These are phyloP conservation scores for Paradisaea rubra DNA, from an alignment of 2,113 vertebrate species.

Conservation along the genomic window DNA sequence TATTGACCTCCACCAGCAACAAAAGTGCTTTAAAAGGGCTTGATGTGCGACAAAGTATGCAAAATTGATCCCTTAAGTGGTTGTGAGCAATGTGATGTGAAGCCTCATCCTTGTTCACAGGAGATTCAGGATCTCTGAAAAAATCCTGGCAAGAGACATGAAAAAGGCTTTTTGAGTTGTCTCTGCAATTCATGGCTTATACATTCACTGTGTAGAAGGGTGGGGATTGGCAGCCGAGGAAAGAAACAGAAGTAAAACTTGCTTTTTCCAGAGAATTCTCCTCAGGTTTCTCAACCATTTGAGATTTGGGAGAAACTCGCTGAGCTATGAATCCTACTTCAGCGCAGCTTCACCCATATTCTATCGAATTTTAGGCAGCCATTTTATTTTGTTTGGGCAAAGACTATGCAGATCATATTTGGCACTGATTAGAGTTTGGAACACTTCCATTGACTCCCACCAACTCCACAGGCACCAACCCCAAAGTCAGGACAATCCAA, in stretches of 20 bases:
- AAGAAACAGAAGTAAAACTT: not conserved
- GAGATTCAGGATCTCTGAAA: not conserved
- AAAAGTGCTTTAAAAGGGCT: conserved; percentile 7
- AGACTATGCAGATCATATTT: not conserved
- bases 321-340: not conserved
- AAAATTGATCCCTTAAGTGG: conserved; percentile 14
- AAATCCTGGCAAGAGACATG: not conserved
- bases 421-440: not conserved
- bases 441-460: not conserved
- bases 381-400: not conserved
- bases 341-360: not conserved
- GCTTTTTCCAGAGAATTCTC: not conserved
- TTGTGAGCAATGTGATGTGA: not conserved
- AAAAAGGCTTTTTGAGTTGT: not conserved
- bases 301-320: not conserved
- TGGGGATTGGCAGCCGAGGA: not conserved
- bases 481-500: not conserved
- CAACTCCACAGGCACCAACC: fast-evolving
- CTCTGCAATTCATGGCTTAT: not conserved
- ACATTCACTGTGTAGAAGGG: not conserved
- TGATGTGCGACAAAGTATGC: not conserved
- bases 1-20: conserved; percentile 20
- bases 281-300: not conserved
- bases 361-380: not conserved
- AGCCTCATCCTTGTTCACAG: not conserved